These are phyloP conservation scores for Acanthurus leucopareius DNA, from an alignment of 2,797 vertebrate species.

Conservation along the genomic window DNA sequence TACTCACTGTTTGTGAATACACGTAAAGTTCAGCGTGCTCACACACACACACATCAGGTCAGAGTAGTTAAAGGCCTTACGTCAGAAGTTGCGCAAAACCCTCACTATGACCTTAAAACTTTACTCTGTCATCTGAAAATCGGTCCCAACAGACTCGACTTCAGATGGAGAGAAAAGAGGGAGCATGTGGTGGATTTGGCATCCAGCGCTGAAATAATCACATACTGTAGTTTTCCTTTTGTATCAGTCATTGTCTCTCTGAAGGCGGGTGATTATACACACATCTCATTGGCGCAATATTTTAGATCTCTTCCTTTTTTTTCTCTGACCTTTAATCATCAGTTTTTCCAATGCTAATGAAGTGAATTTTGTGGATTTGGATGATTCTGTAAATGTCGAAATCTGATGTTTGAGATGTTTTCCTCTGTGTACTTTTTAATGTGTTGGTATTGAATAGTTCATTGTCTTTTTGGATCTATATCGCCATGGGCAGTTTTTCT, in stretches of 20 bases:
- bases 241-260: background rate
- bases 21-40: conserved; percentile 37
- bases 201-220: background rate
- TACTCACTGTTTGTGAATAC: conserved; percentile 53
- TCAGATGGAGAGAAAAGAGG: background rate
- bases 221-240: background rate
- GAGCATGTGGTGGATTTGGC: background rate
- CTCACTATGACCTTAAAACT: background rate
- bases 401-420: no score
- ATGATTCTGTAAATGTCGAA: no score
- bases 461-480: no score
- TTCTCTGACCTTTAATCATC: no score
- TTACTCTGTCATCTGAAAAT: background rate
- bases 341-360: no score
- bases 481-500: no score
- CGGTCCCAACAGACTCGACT: background rate
- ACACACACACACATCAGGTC: conserved; percentile 26
- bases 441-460: no score
- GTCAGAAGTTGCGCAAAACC: conserved; percentile 28
- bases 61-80: background rate
- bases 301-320: no score
- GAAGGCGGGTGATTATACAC: no score
- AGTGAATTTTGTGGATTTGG: no score
- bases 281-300: no score
- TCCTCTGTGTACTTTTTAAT: no score